Conservation (phyloP, 2,113 vertebrate species). For the Stomatorhinus ivindoensis region DNA sequence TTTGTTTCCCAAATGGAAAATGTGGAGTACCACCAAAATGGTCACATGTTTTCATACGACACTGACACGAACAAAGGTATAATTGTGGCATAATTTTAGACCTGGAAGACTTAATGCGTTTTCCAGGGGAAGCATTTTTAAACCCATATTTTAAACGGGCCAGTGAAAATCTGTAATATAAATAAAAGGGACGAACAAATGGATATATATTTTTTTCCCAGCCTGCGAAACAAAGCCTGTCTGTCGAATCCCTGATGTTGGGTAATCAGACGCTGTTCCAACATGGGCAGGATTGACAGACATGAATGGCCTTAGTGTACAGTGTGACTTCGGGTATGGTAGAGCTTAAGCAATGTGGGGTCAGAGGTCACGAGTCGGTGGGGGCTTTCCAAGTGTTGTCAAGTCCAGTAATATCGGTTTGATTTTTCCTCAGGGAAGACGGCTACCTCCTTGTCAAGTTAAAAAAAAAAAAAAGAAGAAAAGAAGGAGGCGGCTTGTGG, state of each 20-base stretch:
- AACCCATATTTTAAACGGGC: not conserved
- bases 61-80: conserved; percentile 8
- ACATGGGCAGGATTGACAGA: not conserved
- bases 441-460: not conserved
- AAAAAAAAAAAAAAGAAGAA: not conserved
- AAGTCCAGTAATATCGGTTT: not conserved
- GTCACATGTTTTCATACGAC: conserved; percentile 8
- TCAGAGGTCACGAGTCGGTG: not conserved
- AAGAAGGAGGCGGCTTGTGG: not conserved
- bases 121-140: conserved; percentile 8
- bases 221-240: not conserved
- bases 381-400: not conserved
- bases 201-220: not conserved
- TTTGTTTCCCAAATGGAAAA: conserved; percentile 11
- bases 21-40: not conserved
- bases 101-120: not conserved
- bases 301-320: not conserved
- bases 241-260: not conserved
- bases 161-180: conserved; percentile 6
- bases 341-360: not conserved
- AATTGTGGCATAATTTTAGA: conserved; percentile 15
- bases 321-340: not conserved
- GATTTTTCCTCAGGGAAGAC: not conserved
- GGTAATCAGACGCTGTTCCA: not conserved
- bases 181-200: conserved; percentile 5